Evolutionary conservation across 2,888 invertebrate genomes (phyloP), one percentile per base, ranked within the genome.

Genomic region (Pelosia muscerda): DNA sequence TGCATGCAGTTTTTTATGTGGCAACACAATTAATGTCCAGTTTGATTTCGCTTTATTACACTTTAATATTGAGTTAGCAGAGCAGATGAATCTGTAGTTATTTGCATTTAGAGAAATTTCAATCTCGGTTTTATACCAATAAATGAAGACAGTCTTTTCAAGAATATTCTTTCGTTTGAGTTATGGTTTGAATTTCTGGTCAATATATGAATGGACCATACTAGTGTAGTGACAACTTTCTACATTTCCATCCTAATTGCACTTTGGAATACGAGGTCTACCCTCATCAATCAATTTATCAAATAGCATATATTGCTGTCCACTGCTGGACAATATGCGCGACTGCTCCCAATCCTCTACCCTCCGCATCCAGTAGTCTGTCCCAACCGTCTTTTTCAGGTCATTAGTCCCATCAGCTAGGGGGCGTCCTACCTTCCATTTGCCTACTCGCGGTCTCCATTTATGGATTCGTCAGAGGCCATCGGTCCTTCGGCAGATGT

Each of bases 1-100:
- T 26, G 38, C 38, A 54, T 65, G 61, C 28, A 42, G n/a, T 55
- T 66, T 66, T 26, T 65, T 4, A 58, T 19, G 55, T n/a, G 60
- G 38, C 54, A 54, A 25, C 59, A 66, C 55, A 28, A 56, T 54
- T n/a, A 54, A 54, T 25, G 22, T 13, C 8, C 23, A 1, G 2
- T 31, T 59, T 61, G 42, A 42, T 55, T 60, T 8, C 8, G 19
- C 54, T 49, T 49, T 49, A 8, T 8, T n/a, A 49, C 19, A 2
- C 49, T 19, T n/a, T 49, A n/a, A 9, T n/a, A 8, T 49, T 9
- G 1, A n/a, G 9, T 49, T n/a, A n/a, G n/a, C 19, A n/a, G n/a
- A 49, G 49, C 19, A n/a, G 19, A 49, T 49, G 19, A 2, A 42
- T 42, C 42, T 6, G 6, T 38, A 13, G 15, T 38, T 15, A 38